Conservation (phyloP, 2,113 vertebrate genomes). For the Psilopsiagon aymara region DNA sequence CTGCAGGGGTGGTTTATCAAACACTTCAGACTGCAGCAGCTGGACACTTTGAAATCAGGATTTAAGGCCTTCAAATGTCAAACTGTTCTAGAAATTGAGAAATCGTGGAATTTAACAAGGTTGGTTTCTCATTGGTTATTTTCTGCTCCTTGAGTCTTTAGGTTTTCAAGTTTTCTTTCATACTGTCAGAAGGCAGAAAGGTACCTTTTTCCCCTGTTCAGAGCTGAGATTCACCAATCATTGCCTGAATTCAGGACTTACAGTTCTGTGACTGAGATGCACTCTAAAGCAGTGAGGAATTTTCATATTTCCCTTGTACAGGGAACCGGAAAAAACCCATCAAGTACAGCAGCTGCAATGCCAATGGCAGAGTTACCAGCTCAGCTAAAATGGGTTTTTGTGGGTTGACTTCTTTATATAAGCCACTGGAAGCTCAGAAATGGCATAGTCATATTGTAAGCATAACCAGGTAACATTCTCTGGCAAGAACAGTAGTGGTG, state of each 20-base stretch:
- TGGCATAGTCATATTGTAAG: neutral
- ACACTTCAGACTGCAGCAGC: neutral
- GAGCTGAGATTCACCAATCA: neutral
- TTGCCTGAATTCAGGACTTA: neutral
- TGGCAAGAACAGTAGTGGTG: neutral
- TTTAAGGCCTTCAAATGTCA: neutral
- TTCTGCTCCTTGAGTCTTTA: neutral
- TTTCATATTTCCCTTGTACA: neutral
- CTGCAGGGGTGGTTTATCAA: neutral
- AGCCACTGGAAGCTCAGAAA: neutral
- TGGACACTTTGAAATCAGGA: neutral
- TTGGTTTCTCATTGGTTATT: neutral
- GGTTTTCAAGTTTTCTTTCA: neutral
- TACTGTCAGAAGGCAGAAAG: neutral
- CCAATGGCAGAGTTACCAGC: conserved; percentile 17
- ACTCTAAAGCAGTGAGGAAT: neutral
- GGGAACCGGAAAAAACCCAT: neutral
- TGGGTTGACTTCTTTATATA: neutral
- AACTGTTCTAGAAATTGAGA: neutral
- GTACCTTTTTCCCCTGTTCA: neutral
- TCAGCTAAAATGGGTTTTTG: neutral
- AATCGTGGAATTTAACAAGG: neutral
- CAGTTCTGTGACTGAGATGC: neutral
- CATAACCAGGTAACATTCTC: neutral
- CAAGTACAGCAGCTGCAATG: neutral